A percentile compares a stretch with the other conserved stretches of the same genome.
Evolutionary conservation across 2,888 invertebrate species (phyloP).

Genomic region (Elgonia sp.): DNA sequence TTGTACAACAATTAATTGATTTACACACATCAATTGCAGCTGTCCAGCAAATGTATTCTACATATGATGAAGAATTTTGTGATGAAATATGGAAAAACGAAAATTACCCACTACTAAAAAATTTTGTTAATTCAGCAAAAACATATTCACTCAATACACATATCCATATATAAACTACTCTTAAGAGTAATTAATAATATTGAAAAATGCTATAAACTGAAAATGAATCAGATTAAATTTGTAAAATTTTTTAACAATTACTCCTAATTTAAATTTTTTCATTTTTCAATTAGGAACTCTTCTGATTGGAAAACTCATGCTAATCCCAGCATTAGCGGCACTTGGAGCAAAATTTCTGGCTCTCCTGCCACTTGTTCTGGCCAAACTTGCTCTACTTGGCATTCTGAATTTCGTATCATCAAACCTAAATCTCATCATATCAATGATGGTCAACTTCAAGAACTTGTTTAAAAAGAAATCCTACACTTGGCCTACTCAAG

Average conservation of each 20-base stretch:
- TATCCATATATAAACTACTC: too few relatives aligned
- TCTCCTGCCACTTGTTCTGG: conserved; percentile 83
- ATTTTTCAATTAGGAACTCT: conserved; percentile 79
- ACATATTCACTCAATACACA: too few relatives aligned
- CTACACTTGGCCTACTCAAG: conserved; percentile 60
- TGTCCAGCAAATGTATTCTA: conserved; percentile 75
- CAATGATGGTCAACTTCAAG: conserved; percentile 80
- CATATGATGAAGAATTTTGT: conserved; percentile 72
- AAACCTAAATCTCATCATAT: conserved; percentile 83
- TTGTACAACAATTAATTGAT: conserved; percentile 74
- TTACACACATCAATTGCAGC: conserved; percentile 76
- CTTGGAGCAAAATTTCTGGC: conserved; percentile 83
- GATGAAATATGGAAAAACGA: conserved; percentile 75
- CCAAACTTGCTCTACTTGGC: conserved; percentile 82
- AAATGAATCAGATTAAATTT: too few relatives aligned
- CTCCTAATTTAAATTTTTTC: neutral
- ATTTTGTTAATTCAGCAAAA: conserved; percentile 25
- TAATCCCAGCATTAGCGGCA: conserved; percentile 83
- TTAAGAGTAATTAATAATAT: too few relatives aligned
- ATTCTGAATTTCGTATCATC: conserved; percentile 83
- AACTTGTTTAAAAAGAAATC: conserved; percentile 76
- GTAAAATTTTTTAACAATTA: too few relatives aligned
- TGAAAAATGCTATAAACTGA: too few relatives aligned
- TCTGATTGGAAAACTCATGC: conserved; percentile 78
- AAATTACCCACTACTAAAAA: conserved; percentile 77